Evolutionary conservation across 2,113 vertebrate genomes (phyloP), one percentile per base, ranked within the genome.

Genomic region (Benitochromis conjunctus): DNA sequence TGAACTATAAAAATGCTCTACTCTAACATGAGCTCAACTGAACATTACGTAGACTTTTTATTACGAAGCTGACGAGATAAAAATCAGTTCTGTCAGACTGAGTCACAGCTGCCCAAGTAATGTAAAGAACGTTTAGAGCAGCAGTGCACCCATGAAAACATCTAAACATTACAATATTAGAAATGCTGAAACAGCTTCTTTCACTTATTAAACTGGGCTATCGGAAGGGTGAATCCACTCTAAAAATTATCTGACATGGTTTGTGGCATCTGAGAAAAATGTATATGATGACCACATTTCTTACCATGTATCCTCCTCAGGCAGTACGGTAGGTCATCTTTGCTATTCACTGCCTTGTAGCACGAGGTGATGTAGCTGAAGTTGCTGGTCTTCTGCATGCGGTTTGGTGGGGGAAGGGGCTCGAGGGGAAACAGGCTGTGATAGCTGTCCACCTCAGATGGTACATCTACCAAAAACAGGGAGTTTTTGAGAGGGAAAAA

Each of bases 281-380:
- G 6, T 6, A 3, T 34, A 41, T 43, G 55, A n/a, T 86, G n/a
- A 1, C 71, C 24, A 13, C 71, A 46, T 86, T 90, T 91, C 95
- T 96, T 93, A 99, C 99, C 98, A 64, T 99, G 99, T 97, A 99
- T 98, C 95, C 99, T 98, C 88, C 98, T 97, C 96, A 99, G 97
- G 96, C 99, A 99, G 96, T 99, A 99, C 18, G 98, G 97, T 93
- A 99, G 95, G 89, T 99, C 98, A 93, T 99, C 98, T 95, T 99
- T 99, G 96, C 97, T 98, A 96, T 98, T 99, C 94, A 99, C 97
- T 54, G 99, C 99, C 96, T 99, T 99, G 95, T 99, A 99, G 95
- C 98, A 99, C 41, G 99, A 99, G 34, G 99, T 99, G 89, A 99
- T 98, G 91, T 99, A 99, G 88, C 98, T 99, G 92, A 99, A 99